These are phyloP conservation scores for Periophthalmus magnuspinnatus DNA, from an alignment of 2,797 vertebrate genomes.

Conservation along the genomic window DNA sequence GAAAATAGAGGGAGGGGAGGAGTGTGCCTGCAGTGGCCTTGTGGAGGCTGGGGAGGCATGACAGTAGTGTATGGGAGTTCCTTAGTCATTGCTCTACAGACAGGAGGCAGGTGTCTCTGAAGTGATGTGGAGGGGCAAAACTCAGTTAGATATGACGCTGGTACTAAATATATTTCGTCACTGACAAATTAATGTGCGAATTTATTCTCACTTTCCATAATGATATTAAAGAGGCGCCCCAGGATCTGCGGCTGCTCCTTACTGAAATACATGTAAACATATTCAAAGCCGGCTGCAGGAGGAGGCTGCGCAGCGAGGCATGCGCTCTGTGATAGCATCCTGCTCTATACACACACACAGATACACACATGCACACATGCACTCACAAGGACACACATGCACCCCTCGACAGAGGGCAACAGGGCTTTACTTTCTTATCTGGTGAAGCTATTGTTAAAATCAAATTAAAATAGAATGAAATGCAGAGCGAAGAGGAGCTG, in stretches of 20 bases:
- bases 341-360: conserved; percentile 47
- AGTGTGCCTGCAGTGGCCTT: conserved; percentile 58
- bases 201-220: conserved; percentile 15
- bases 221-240: conserved; percentile 54
- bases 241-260: conserved; percentile 44
- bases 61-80: conserved; percentile 58
- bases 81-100: conserved; percentile 56
- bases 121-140: conserved; percentile 33
- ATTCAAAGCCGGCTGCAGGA: conserved; percentile 61
- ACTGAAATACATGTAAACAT: conserved; percentile 68
- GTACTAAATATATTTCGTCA: background rate
- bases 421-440: conserved; percentile 28
- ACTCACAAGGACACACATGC: conserved; percentile 52
- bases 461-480: conserved; percentile 16
- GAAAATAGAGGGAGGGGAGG: conserved; percentile 14
- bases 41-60: conserved; percentile 45
- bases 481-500: background rate
- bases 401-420: conserved; percentile 42
- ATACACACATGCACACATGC: background rate
- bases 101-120: conserved; percentile 48
- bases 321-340: conserved; percentile 55
- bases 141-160: conserved; percentile 21
- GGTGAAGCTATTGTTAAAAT: conserved; percentile 13
- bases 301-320: conserved; percentile 60
- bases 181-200: conserved; percentile 31